A percentile compares a stretch with the other conserved stretches of the same genome.
Conservation (phyloP, 2,113 vertebrate genomes). For the Ursus arctos region DNA sequence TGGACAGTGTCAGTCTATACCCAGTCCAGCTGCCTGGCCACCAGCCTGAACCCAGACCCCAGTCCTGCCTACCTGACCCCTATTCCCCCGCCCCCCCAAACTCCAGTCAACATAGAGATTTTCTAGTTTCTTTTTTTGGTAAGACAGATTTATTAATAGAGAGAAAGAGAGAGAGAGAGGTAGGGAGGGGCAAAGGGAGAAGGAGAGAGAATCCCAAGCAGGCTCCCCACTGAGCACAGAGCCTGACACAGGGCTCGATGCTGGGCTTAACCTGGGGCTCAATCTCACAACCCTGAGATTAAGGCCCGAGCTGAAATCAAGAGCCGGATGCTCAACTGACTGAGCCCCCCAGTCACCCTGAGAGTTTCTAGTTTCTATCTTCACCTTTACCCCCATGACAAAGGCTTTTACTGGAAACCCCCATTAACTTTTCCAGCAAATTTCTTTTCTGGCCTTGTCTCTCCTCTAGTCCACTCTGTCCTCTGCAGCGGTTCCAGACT, state of each 20-base stretch:
- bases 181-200: background rate
- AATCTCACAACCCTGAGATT: background rate
- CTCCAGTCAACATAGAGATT: background rate
- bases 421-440: background rate
- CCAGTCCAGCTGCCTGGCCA: background rate
- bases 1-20: fast-evolving
- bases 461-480: background rate
- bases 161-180: background rate
- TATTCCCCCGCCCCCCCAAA: background rate
- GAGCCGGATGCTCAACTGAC: background rate
- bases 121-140: background rate
- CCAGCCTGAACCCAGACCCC: background rate
- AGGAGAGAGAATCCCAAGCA: background rate
- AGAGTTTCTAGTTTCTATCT: background rate
- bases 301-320: background rate
- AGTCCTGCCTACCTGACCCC: background rate
- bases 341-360: background rate
- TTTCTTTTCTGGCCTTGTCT: background rate
- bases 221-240: background rate
- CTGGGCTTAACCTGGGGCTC: fast-evolving
- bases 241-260: background rate
- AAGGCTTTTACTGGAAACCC: background rate
- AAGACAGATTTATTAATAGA: background rate
- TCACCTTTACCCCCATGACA: background rate
- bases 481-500: background rate